These are phyloP conservation scores for Petrocephalus sullivani DNA, from an alignment of 2,797 vertebrate species.

Conservation along the genomic window DNA sequence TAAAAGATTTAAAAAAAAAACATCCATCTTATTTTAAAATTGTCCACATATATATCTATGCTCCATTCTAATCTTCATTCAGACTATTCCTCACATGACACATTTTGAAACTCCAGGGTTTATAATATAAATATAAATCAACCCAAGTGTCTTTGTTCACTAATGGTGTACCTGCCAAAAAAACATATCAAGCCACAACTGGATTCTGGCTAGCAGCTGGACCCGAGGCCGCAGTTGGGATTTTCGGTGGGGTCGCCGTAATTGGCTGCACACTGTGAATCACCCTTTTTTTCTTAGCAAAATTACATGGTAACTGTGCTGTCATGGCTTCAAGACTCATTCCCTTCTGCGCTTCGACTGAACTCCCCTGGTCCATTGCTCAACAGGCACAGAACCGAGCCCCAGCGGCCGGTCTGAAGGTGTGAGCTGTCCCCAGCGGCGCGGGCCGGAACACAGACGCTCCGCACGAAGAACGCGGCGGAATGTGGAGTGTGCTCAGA, in stretches of 20 bases:
- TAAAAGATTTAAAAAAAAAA: background rate
- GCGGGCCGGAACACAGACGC: background rate
- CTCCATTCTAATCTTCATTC: background rate
- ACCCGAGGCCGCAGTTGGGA: background rate
- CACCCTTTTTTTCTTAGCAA: background rate
- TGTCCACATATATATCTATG: background rate
- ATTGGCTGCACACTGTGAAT: slow-evolving; percentile 6
- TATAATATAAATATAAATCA: background rate
- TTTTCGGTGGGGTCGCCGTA: background rate
- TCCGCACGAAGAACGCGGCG: background rate
- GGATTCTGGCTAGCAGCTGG: background rate
- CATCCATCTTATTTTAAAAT: background rate
- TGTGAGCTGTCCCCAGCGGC: background rate
- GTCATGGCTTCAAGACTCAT: background rate
- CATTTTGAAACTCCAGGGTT: background rate
- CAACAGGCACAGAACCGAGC: background rate
- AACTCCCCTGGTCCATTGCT: background rate
- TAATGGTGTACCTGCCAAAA: background rate
- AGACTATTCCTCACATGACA: background rate
- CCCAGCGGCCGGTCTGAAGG: background rate
- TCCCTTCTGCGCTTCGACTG: background rate
- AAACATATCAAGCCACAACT: background rate
- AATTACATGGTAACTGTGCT: background rate
- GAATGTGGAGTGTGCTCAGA: background rate
- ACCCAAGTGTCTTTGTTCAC: background rate